These are phyloP conservation scores for Metaphire vulgaris DNA, from an alignment of 1,140 invertebrate species.

Conservation along the genomic window DNA sequence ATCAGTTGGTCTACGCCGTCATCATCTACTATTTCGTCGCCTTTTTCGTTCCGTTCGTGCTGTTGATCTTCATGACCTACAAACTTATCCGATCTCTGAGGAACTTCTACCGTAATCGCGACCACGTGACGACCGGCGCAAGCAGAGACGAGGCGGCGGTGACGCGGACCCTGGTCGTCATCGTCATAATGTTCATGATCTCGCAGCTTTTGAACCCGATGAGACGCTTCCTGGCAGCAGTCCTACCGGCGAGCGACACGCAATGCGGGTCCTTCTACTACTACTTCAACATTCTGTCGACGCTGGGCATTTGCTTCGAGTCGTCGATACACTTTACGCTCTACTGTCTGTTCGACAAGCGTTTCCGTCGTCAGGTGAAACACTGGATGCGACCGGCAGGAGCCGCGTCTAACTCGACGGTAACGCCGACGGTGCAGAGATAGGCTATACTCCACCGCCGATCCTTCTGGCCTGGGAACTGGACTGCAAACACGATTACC, in stretches of 20 bases:
- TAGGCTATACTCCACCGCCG: too few relatives aligned
- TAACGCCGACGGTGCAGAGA: neutral
- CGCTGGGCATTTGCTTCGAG: neutral
- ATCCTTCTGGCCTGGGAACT: too few relatives aligned
- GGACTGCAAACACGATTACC: too few relatives aligned
- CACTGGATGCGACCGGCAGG: neutral
- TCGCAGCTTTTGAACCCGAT: constrained; percentile 4
- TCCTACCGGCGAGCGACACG: neutral
- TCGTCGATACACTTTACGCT: neutral
- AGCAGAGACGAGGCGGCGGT: neutral
- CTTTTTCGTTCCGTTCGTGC: neutral
- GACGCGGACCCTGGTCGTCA: constrained; percentile 1
- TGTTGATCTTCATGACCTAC: neutral
- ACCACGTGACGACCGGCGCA: neutral
- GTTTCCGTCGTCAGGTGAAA: constrained; percentile 3
- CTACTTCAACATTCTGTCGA: neutral
- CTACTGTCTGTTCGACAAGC: neutral
- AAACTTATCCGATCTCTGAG: neutral
- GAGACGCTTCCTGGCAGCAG: neutral
- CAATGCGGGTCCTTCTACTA: neutral
- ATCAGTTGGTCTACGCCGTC: neutral
- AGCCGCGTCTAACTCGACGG: neutral
- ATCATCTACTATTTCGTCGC: neutral
- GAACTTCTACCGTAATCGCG: neutral
- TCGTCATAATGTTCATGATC: constrained; percentile 5